phyloP scores from a whole-genome alignment of 2,888 invertebrate genomes.

The Cancer borealis region DNA sequence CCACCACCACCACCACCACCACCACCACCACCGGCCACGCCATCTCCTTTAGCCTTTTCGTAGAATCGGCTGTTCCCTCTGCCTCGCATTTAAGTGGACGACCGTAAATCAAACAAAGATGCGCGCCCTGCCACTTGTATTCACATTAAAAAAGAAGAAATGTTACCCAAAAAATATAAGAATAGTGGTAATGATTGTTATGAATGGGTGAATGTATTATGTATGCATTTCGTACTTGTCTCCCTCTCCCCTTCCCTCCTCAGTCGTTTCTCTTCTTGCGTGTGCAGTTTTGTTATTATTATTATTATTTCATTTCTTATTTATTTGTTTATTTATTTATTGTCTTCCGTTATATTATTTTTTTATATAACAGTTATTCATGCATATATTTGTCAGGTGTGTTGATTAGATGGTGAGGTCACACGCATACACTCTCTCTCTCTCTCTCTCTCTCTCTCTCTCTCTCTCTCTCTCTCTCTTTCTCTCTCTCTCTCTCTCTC shows the following conservation, averaged over 20 bases:
- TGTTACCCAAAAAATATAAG: no score
- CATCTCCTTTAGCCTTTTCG: slow-evolving; percentile 18
- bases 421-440: not conserved
- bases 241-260: not conserved
- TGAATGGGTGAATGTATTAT: not conserved
- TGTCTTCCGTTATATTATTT: not conserved
- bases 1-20: not conserved
- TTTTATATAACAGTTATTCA: not conserved
- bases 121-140: no score
- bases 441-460: not conserved
- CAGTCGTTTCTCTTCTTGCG: not conserved
- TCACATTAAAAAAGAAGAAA: no score
- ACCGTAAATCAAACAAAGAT: not conserved
- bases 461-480: no score
- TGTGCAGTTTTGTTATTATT: not conserved
- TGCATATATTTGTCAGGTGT: not conserved
- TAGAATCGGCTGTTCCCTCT: not conserved
- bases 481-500: no score
- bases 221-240: not conserved
- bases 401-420: not conserved
- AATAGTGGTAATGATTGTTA: not conserved
- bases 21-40: slow-evolving; percentile 1
- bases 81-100: not conserved
- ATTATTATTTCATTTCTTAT: not conserved
- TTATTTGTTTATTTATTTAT: not conserved